Evolutionary conservation across 2,113 vertebrate genomes (phyloP), one percentile per base, ranked within the genome.

Genomic region (Ancistrus triradiatus): DNA sequence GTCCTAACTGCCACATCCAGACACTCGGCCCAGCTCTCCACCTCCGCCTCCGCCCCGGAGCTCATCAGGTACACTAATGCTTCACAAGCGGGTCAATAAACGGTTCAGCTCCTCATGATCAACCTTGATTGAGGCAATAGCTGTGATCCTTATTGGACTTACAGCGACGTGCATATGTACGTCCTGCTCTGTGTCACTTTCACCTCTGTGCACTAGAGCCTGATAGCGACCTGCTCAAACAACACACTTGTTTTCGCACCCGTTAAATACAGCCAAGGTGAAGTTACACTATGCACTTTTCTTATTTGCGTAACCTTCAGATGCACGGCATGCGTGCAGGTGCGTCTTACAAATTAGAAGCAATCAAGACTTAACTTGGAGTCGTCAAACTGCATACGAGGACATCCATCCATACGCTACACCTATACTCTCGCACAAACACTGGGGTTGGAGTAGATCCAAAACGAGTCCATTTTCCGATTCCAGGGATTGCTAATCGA

Each of bases 1-100:
- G 73, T 66, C 53, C 56, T 57, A 40, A 77, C 69, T 47, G 77
- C 77, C 27, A 77, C 48, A 21, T 77, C 75, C 73, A 77, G 37
- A 43, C 77, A 79, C 60, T 74, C 68, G 52, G 31, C 62, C 74
- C 74, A 77, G 70, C 62, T 46, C 31, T 66, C 66, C 47, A 38
- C 59, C 14, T 63, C 65, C 22, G 28, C 6, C 42, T 63, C 65
- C 22, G 17, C 6, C 42, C 40, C 58, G 9, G 69, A 65, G 61
- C 65, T 66, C 74, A 65, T 69, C 7, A 22, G 25, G 25, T 25
- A 40, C 56, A 37, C 44, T 0, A 24, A 10, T 2, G 48, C 11
- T n/a, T 50, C 14, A 27, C 22, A 3, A 14, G 11, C 5, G n/a
- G 38, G 11, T n/a, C n/a, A n/a, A n/a, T 3, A 3, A 13, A 1